Conservation (phyloP, 2,888 invertebrate genomes). For the Crocallis elinguaria region DNA sequence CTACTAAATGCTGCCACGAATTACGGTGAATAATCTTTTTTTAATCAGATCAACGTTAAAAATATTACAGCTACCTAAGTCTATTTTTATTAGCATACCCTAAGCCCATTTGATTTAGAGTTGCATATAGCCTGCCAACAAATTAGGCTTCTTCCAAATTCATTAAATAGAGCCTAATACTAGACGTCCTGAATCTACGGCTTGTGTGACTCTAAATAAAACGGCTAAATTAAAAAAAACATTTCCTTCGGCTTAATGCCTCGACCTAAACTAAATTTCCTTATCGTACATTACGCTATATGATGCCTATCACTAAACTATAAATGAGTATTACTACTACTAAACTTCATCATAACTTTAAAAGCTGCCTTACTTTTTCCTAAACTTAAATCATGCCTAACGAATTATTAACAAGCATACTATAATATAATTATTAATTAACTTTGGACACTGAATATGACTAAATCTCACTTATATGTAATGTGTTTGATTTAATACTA, state of each 20-base stretch:
- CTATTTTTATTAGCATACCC: neutral
- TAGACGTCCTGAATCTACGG: conserved; percentile 52
- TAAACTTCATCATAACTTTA: neutral
- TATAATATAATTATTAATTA: neutral
- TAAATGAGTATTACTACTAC: neutral
- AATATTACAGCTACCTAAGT: neutral
- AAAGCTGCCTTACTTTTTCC: conserved; percentile 3
- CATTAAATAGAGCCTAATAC: conserved; percentile 37
- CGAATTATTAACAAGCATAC: too few relatives aligned
- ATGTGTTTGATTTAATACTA: neutral
- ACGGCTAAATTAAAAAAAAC: conserved; percentile 35
- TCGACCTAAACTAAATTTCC: neutral
- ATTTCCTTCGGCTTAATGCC: neutral
- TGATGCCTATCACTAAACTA: conserved; percentile 23
- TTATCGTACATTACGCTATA: neutral
- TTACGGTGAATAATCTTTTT: too few relatives aligned
- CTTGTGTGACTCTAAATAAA: conserved; percentile 41
- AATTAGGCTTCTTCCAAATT: conserved; percentile 58
- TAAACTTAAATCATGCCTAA: neutral
- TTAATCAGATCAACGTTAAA: neutral
- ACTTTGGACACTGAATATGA: conserved; percentile 45
- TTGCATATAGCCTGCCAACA: conserved; percentile 53
- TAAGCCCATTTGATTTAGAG: conserved; percentile 29
- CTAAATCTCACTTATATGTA: conserved; percentile 35
- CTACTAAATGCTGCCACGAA: too few relatives aligned